Base-by-base conservation (phyloP, 2,113 vertebrate species). In the Tupaia chinensis region DNA sequence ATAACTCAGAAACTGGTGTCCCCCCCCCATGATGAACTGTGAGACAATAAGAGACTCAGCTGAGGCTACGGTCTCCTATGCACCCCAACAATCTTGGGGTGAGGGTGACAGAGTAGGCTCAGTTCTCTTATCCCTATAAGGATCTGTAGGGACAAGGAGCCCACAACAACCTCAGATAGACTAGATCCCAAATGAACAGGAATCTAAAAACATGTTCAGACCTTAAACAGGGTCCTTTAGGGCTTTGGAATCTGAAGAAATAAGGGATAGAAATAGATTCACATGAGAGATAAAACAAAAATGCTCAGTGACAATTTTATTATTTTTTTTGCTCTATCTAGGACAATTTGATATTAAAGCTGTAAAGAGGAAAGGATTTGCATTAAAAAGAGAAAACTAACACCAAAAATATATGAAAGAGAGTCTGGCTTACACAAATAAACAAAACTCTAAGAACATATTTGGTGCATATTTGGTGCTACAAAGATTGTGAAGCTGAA, bases 51-150 rank as follows among this genome's bases (percentile, higher is more conserved):
- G 5, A 61, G 22, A 10, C 20, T 44, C 6, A 3, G 15, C 3
- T 15, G 12, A 63, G 53, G 23, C 72, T 0, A 0, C 0, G 0
- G 1, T 65, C 11, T 32, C n/a, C 53, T 5, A 1, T 2, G 14
- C 0, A 8, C 8, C 17, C 32, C 1, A 7, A 14, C 20, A 1
- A 1, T 56, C 29, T 58, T 66, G 17, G 44, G 25, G 23, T 22
- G 32, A 15, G 7, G 8, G 7, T 8, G 20, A 10, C 15, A 7
- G 11, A 15, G 4, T 3, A 6, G 0, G 34, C 11, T 65, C 1
- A 0, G 2, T 7, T 5, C 20, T 12, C 11, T 1, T 19, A 27
- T 20, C 34, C 32, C n/a, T 53, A 54, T 1, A 20, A 34, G 32
- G 6, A 61, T 22, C 60, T 17, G 14, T 32, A 27, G 44, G 61